Base-by-base conservation (phyloP, 2,797 vertebrate species). In the Hyperoplus immaculatus region DNA sequence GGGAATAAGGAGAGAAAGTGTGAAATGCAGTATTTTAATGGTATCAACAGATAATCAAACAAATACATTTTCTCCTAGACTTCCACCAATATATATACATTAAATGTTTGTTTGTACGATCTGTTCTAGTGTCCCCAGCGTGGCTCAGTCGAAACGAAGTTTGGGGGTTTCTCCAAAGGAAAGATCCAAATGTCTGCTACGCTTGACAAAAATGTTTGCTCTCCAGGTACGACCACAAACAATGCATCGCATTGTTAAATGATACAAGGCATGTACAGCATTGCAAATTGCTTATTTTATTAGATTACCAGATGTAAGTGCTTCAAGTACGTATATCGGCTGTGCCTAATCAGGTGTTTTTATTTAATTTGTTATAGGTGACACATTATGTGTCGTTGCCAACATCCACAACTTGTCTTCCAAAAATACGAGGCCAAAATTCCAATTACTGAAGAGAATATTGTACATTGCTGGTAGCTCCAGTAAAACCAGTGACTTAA, bases 111-210 rank as follows among this genome's bases (percentile, higher is more conserved):
- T 57, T 69, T 51, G 3, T 89, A 60, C 85, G 82, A 69, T 82
- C 85, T 69, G 75, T 92, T 69, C 89, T 21, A 97, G 96, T 94
- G 91, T 93, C 96, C 96, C 78, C 96, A 96, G 89, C 94, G 93
- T 89, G 95, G 95, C 89, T 95, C 96, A 84, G 95, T 96, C 94
- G 94, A 94, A 79, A 97, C 97, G 93, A 94, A 96, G 72, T 85
- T 97, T 21, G 97, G 97, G 89, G 85, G 96, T 91, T 97, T 97
- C 94, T 96, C 96, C 91, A 97, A 96, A 95, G 96, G 95, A 92
- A 89, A 93, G 80, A 94, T 97, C 92, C 95, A 96, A 88, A 92
- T 99, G 95, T 95, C 92, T 94, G 96, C 95, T 91, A 96, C 96
- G 84, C 88, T 97, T 43, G 94, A 97, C 92, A 96, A 91, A 92